phyloP scores from a whole-genome alignment of 1,140 invertebrate species.

The Nixonia krombeini region DNA sequence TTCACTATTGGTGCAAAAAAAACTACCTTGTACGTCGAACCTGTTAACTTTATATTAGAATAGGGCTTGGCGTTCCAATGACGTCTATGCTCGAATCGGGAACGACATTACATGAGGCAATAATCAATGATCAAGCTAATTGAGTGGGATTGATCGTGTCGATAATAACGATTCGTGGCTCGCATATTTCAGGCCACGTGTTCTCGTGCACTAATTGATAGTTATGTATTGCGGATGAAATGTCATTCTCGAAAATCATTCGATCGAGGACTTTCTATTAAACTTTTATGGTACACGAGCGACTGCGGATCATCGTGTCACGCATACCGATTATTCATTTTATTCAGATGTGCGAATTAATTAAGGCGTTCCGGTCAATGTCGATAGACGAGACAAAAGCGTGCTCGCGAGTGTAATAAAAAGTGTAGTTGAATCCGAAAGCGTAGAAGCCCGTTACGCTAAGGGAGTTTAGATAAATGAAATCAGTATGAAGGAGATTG shows the following conservation, averaged over 20 bases:
- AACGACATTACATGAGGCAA: constrained; percentile 60
- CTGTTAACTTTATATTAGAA: constrained; percentile 33
- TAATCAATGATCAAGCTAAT: constrained; percentile 73
- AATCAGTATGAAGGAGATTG: constrained; percentile 41
- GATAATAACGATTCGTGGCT: constrained; percentile 66
- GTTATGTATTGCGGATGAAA: constrained; percentile 57
- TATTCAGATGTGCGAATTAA: no score
- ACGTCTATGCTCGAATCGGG: constrained; percentile 34
- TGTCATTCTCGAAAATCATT: constrained; percentile 60
- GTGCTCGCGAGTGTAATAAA: no score
- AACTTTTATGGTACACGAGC: no score
- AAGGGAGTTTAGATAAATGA: constrained; percentile 52
- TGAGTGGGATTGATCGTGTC: constrained; percentile 70
- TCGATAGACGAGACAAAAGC: no score
- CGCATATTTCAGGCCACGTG: constrained; percentile 39
- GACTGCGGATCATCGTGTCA: no score
- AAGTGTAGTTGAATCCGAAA: no score
- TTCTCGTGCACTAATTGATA: constrained; percentile 59
- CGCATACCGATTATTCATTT: no score
- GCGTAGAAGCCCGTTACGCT: constrained; percentile 51
- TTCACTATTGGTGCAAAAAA: no score
- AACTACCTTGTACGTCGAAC: constrained; percentile 40
- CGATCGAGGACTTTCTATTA: constrained; percentile 31
- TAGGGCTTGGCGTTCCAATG: constrained; percentile 15
- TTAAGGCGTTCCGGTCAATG: no score